Base-by-base conservation (phyloP, 2,113 vertebrate species). In the Brachyhypopomus occidentalis region DNA sequence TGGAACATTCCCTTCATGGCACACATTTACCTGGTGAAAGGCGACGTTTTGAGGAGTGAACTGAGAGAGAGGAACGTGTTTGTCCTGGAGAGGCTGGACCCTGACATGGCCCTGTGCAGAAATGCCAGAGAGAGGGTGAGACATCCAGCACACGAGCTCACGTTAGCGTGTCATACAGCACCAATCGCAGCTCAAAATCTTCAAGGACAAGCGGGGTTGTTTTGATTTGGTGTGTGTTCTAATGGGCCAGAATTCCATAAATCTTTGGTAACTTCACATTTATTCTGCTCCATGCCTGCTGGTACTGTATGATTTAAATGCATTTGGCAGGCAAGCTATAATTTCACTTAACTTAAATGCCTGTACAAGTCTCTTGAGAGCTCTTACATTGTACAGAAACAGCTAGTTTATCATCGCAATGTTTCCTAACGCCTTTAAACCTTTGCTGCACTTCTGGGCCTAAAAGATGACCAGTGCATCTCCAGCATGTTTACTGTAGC, bases 1-100 rank as follows among this genome's bases (percentile, higher is more conserved):
- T 98, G 97, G 97, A 99, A 99, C 91, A 94, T 98, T 84, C 98
- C 97, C 22, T 99, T 94, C 86, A 95, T 98, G 92, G 97, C 97
- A 79, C 96, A 98, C 60, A 88, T 96, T 80, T 99, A 99, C 90
- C 94, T 99, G 75, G 93, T 99, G 90, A 95, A 96, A 89, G 97
- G 96, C 82, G 89, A 92, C 69, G 86, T 89, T 17, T 93, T 99
- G 72, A 95, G 97, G 80, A 93, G 88, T 9, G 96, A 99, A 74
- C 92, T 99, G 92, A 96, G 93, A 84, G 96, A 97, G 87, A 96
- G 92, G 88, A 98, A 98, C 88, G 91, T 95, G 87, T 99, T 99
- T 92, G 90, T 96, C 82, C 91, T 96, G 88, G 97, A 98, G 89
- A 97, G 94, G 87, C 56, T 98, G 89, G 98, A 99, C 89, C 94